Evolutionary conservation across 1,140 invertebrate genomes (phyloP), one percentile per base, ranked within the genome.

Genomic region (Drosophila fuyamai): DNA sequence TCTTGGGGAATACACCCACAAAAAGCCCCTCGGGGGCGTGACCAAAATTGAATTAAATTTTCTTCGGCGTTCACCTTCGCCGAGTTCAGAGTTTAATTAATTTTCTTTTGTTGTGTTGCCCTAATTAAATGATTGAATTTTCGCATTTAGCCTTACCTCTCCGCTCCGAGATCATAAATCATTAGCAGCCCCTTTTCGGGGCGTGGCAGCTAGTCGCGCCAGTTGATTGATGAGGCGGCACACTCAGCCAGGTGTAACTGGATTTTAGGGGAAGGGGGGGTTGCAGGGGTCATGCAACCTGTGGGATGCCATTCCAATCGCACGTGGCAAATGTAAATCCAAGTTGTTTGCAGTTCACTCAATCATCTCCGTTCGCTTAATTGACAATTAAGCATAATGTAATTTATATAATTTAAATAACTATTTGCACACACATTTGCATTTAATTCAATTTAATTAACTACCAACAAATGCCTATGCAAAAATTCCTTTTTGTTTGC

Each of bases 41-140:
- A 82, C 71, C 66, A 53, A 88, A 88, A 86, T 88, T 86, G 83
- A 86, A 86, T 86, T 88, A 88, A 86, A 86, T 88, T 81, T 72
- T 29, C 71, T 50, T 68, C 46, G 80, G 76, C 81, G 56, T 83
- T 86, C 75, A 72, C 41, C 79, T 61, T 56, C 46, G 12, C 7
- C 63, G 60, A 81, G 82, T 83, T 88, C 84, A 82, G 77, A 83
- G 83, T 86, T 79, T 88, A 86, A 86, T 86, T 86, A 86, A 86
- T 79, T 88, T 86, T 83, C 83, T 83, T 86, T 86, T 88, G 83
- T 86, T 83, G 74, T 85, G 71, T 60, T 62, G 79, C 83, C 66
- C 79, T 86, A 86, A 86, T 86, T 86, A 88, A 86, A 86, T 86
- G 83, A 86, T 86, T 86, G 83, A 86, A 86, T 86, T 77, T 88